Conservation (phyloP, 1,140 invertebrate species). For the Heliconius himera region DNA sequence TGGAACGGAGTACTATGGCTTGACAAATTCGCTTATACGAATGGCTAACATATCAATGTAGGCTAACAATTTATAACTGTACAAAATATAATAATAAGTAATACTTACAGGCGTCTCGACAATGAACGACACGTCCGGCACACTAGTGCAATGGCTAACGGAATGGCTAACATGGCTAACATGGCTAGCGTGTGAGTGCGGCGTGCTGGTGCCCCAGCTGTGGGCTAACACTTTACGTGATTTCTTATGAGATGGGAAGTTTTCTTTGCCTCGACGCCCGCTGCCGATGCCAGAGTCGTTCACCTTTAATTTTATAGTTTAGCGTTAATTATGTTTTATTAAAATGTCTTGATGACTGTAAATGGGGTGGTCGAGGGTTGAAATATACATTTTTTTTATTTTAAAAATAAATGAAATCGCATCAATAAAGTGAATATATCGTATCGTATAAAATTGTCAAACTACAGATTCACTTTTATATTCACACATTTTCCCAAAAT, state of each 20-base stretch:
- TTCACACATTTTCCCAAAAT: no score
- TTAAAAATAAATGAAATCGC: no score
- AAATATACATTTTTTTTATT: no score
- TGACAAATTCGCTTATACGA: no score
- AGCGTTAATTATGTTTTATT: background rate
- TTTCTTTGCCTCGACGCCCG: conserved; percentile 84
- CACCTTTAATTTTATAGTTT: conserved; percentile 41
- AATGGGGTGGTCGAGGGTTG: background rate
- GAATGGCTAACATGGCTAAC: background rate
- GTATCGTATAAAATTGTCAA: no score
- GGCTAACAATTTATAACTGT: background rate
- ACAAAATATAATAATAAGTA: background rate
- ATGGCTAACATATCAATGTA: no score
- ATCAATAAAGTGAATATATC: no score
- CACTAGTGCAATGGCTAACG: conserved; percentile 5
- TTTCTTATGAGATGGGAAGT: conserved; percentile 84
- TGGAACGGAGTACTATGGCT: no score
- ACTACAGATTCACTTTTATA: no score
- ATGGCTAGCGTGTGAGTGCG: conserved; percentile 33
- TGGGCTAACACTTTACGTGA: conserved; percentile 89
- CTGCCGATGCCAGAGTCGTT: conserved; percentile 76
- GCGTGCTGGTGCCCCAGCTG: conserved; percentile 85
- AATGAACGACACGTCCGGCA: conserved; percentile 84
- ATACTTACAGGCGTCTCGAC: conserved; percentile 88
- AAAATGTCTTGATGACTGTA: background rate